phyloP scores from a whole-genome alignment of 2,888 invertebrate genomes.

The Aelia acuminata region DNA sequence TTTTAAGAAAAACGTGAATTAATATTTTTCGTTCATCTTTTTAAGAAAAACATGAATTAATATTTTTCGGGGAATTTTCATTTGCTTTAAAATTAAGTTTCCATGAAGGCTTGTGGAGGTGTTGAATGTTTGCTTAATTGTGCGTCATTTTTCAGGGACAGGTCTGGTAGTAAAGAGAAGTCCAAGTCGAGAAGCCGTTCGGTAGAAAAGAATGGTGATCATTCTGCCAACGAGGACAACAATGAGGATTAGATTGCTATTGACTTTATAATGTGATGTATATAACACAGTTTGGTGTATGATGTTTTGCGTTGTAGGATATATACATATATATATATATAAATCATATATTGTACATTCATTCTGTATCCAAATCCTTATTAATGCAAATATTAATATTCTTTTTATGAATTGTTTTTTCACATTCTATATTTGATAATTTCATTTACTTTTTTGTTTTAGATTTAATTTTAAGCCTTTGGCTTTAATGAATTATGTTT shows the following conservation, averaged over 20 bases:
- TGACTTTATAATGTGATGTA: conserved; percentile 37
- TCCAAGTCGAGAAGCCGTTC: conserved; percentile 73
- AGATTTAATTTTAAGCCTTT: conserved; percentile 41
- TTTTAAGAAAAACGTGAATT: too few species aligned
- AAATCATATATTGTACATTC: conserved; percentile 38
- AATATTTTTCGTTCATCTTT: too few species aligned
- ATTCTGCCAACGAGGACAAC: conserved; percentile 68
- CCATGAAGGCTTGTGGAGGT: too few species aligned
- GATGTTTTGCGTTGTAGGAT: conserved; percentile 11
- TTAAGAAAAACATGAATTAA: too few species aligned
- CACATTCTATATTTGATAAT: conserved; percentile 36
- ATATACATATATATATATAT: conserved; percentile 35
- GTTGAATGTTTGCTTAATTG: too few species aligned
- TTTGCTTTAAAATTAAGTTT: too few species aligned
- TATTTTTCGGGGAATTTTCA: too few species aligned
- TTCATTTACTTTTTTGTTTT: conserved; percentile 51
- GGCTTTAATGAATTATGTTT: conserved; percentile 52
- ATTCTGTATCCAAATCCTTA: conserved; percentile 46
- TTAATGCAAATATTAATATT: conserved; percentile 48
- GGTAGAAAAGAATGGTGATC: conserved; percentile 72
- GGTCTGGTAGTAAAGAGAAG: conserved; percentile 79
- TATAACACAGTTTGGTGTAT: conserved; percentile 18
- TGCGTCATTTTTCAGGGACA: conserved; percentile 73
- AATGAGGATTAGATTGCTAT: conserved; percentile 60
- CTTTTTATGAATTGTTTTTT: conserved; percentile 41